Evolutionary conservation across 2,888 invertebrate genomes (phyloP).

Genomic region (Iphiclides podalirius): DNA sequence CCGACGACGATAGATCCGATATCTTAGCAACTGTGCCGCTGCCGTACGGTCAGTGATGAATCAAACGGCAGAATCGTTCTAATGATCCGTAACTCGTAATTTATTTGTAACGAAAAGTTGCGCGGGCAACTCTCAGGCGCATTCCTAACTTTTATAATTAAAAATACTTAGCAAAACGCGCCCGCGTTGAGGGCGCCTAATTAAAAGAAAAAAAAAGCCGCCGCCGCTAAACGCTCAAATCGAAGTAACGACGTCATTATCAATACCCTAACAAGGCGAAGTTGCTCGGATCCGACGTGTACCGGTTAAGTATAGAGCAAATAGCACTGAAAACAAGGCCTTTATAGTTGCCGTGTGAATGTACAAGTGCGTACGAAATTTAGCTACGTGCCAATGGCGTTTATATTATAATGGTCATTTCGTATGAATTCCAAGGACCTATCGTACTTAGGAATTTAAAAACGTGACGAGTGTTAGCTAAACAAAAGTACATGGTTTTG

Average conservation of each 20-base stretch:
- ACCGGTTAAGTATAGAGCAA: slow-evolving; percentile 55
- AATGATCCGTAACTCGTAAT: neutral
- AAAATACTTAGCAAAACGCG: slow-evolving; percentile 15
- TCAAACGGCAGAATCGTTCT: neutral
- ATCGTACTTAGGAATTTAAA: too few species aligned
- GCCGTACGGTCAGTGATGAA: too few species aligned
- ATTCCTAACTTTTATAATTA: slow-evolving; percentile 23
- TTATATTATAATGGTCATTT: too few species aligned
- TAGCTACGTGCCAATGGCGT: slow-evolving; percentile 1
- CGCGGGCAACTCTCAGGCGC: slow-evolving; percentile 3
- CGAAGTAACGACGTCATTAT: slow-evolving; percentile 69
- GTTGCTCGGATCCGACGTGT: slow-evolving; percentile 43
- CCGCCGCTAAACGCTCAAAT: slow-evolving; percentile 60
- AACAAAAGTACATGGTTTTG: too few species aligned
- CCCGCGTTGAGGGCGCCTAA: slow-evolving; percentile 47
- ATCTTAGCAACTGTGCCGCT: too few species aligned
- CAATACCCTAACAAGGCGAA: slow-evolving; percentile 60
- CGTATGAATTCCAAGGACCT: too few species aligned
- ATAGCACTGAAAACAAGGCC: slow-evolving; percentile 41
- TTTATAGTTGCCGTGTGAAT: slow-evolving; percentile 42
- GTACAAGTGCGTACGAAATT: neutral
- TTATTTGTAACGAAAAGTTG: slow-evolving; percentile 2
- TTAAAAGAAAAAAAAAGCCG: slow-evolving; percentile 52
- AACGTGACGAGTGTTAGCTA: too few species aligned
- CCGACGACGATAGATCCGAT: too few species aligned